Evolutionary conservation across 2,113 vertebrate genomes (phyloP).

Genomic region (Nycticorax nycticorax): DNA sequence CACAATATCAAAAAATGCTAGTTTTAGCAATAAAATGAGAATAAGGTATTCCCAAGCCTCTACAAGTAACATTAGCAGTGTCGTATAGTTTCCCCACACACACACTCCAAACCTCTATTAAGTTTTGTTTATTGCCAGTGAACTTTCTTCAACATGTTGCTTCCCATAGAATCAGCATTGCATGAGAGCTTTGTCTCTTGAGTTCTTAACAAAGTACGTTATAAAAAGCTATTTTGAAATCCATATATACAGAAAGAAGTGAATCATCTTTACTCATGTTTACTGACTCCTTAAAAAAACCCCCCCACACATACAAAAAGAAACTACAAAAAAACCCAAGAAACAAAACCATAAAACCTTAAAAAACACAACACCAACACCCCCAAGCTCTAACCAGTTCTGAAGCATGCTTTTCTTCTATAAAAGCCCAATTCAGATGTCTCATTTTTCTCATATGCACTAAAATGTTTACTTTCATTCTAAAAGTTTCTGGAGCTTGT

Average conservation of each 20-base stretch:
- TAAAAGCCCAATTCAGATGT: not conserved
- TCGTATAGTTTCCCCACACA: accelerated
- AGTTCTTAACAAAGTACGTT: not conserved
- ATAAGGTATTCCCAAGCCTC: not conserved
- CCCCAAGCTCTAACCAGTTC: not conserved
- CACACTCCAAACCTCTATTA: accelerated
- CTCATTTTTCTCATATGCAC: not conserved
- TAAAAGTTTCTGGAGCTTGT: not conserved
- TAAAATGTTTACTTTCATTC: not conserved
- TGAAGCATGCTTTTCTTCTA: not conserved
- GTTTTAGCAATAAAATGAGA: not conserved
- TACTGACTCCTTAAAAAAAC: not conserved
- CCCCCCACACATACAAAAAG: not conserved
- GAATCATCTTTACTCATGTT: not conserved
- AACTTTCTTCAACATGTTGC: not conserved
- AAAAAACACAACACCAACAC: not conserved
- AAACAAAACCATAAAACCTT: not conserved
- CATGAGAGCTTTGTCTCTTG: not conserved
- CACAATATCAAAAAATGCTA: not conserved
- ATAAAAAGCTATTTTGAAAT: not conserved
- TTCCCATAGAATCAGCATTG: not conserved
- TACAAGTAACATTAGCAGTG: not conserved
- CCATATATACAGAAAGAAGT: not conserved
- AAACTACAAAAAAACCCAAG: not conserved
- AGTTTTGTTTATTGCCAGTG: not conserved